Evolutionary conservation across 2,888 invertebrate species (phyloP).

Genomic region (Drosophila cognata): DNA sequence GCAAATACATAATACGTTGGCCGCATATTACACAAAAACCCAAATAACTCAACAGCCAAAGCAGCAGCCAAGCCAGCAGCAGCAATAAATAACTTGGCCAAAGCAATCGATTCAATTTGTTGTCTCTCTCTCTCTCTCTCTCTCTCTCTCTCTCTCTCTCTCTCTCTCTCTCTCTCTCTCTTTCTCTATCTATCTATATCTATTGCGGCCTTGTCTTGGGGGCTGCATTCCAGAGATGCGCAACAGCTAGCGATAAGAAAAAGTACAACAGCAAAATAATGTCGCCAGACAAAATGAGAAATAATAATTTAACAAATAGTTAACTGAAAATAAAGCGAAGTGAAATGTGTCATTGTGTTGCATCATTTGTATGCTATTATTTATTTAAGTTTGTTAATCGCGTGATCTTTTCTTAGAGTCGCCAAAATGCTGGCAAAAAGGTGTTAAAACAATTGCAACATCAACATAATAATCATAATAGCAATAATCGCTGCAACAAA

Average conservation of each 20-base stretch:
- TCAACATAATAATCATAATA: slow-evolving; percentile 50
- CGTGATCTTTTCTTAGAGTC: slow-evolving; percentile 44
- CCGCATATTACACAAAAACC: slow-evolving; percentile 77
- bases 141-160: background rate
- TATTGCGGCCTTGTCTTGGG: slow-evolving; percentile 29
- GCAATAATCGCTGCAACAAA: slow-evolving; percentile 38
- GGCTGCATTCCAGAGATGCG: slow-evolving; percentile 76
- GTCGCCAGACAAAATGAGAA: slow-evolving; percentile 42
- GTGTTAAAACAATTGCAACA: slow-evolving; percentile 67
- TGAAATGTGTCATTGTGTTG: slow-evolving; percentile 48
- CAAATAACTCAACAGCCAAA: slow-evolving; percentile 70
- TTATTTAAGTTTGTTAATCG: slow-evolving; percentile 31
- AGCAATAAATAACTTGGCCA: slow-evolving; percentile 65
- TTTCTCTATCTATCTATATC: too few species aligned
- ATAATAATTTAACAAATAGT: slow-evolving; percentile 32
- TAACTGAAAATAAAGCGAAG: slow-evolving; percentile 26
- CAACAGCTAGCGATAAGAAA: slow-evolving; percentile 64
- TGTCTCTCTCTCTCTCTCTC: slow-evolving; percentile 15
- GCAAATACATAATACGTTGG: slow-evolving; percentile 65
- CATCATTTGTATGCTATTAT: slow-evolving; percentile 41
- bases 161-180: background rate
- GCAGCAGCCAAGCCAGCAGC: slow-evolving; percentile 41
- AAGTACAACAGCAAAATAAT: slow-evolving; percentile 54
- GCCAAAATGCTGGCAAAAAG: slow-evolving; percentile 62
- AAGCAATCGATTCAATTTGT: slow-evolving; percentile 76